Evolutionary conservation across 2,888 invertebrate species (phyloP).

Genomic region (Lepidochrysops patricia): DNA sequence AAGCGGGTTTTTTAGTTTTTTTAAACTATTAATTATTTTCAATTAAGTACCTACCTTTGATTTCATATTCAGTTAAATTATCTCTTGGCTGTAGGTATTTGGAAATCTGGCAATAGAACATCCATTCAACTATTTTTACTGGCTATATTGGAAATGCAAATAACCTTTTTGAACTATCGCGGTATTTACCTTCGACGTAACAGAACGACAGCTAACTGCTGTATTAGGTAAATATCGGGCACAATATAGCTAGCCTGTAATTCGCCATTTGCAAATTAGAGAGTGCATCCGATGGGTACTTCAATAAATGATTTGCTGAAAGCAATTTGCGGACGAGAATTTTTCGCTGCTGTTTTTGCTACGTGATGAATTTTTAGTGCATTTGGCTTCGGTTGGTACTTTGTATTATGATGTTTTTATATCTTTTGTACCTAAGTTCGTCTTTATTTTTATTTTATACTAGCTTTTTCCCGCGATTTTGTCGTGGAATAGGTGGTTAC

Average conservation of each 20-base stretch:
- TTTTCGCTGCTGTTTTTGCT: background rate
- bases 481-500: no score
- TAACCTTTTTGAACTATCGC: conserved; percentile 1
- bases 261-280: conserved; percentile 30
- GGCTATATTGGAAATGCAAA: background rate
- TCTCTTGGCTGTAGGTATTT: no score
- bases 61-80: no score
- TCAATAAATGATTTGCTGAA: background rate
- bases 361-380: background rate
- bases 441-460: no score
- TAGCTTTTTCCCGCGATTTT: no score
- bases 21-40: no score
- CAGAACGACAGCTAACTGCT: conserved; percentile 25
- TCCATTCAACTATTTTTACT: no score
- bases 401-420: background rate
- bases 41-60: no score
- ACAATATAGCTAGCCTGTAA: conserved; percentile 26
- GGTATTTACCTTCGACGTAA: conserved; percentile 15
- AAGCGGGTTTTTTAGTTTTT: no score
- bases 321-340: background rate
- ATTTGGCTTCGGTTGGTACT: background rate
- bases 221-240: conserved; percentile 25
- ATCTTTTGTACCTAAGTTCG: no score
- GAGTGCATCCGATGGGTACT: conserved; percentile 23
- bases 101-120: no score